These are phyloP conservation scores for Dexiosoma caninum DNA, from an alignment of 2,888 invertebrate species.

Conservation along the genomic window DNA sequence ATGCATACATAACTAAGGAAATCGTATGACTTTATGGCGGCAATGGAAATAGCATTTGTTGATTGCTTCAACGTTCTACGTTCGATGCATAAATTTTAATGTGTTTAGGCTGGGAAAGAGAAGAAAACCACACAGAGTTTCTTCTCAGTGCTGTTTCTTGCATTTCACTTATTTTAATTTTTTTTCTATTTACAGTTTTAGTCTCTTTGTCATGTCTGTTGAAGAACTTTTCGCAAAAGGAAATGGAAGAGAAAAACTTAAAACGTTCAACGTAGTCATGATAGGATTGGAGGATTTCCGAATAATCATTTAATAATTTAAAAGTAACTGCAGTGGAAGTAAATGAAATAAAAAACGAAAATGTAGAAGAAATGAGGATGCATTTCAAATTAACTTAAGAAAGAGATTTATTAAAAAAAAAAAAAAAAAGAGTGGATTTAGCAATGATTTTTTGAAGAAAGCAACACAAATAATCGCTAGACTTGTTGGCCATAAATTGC, in stretches of 20 bases:
- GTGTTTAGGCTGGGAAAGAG: background rate
- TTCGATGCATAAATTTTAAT: constrained; percentile 9
- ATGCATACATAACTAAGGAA: constrained; percentile 20
- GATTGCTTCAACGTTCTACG: constrained; percentile 32
- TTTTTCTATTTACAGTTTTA: background rate
- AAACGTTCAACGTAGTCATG: constrained; percentile 24
- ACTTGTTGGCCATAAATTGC: background rate
- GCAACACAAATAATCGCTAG: background rate
- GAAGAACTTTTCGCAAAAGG: background rate
- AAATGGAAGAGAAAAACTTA: background rate
- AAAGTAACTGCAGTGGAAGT: background rate
- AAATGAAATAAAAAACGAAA: background rate
- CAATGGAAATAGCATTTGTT: constrained; percentile 51
- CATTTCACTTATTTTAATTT: background rate
- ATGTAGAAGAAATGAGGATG: background rate
- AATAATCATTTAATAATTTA: constrained; percentile 48
- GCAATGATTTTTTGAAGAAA: background rate
- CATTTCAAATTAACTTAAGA: background rate
- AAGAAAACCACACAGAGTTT: background rate
- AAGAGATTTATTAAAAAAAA: background rate
- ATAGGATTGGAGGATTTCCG: constrained; percentile 53
- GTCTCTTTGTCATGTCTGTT: background rate
- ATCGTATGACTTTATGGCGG: constrained; percentile 40
- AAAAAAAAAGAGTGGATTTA: background rate
- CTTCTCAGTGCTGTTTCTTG: background rate